Base-by-base conservation (phyloP, 2,888 invertebrate species). In the Dorcus hopei region DNA sequence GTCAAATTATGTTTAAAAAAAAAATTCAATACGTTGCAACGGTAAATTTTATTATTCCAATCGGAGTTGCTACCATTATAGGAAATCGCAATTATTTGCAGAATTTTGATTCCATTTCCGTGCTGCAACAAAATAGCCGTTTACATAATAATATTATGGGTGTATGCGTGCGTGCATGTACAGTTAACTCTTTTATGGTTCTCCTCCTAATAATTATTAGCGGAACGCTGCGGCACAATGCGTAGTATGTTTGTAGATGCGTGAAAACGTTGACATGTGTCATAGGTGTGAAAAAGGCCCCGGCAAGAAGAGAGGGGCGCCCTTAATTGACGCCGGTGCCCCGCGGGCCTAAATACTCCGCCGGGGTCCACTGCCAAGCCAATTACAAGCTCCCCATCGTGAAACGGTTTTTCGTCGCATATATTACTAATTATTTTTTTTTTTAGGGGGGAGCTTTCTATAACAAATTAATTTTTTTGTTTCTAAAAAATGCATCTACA, bases 341-440 rank as follows among this genome's bases (percentile, higher is more conserved):
- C 59, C 43, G 51, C 47, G 55, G 55, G 48, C 33, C 26, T 51
- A 52, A 51, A 54, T 52, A 42, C 59, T 38, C 59, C 38, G 54
- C 42, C 55, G 62, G 58, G 62, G 57, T 57, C 56, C 62, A 49
- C 33, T 60, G 58, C 58, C 62, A 53, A 57, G 58, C 62, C 62
- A 62, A 62, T 62, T 62, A 62, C 54, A 52, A 59, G 49, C 60
- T 50, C 62, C 62, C 62, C 62, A 60, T 56, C n/a, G 62, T 43
- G 62, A 52, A 23, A 14, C 19, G 16, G 45, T 45, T 45, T 45
- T 45, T 45, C 9, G 26, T 16, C 45, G 11, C 45, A 19, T 45
- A 45, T 19, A 8, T 14, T 45, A 45, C 45, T 45, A 45, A 9
- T 45, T 16, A 45, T 45, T 45, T 26, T 5, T 26, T 26, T 26